Evolutionary conservation across 2,113 vertebrate genomes (phyloP), one percentile per base, ranked within the genome.

Genomic region (Odobenus rosmarus): DNA sequence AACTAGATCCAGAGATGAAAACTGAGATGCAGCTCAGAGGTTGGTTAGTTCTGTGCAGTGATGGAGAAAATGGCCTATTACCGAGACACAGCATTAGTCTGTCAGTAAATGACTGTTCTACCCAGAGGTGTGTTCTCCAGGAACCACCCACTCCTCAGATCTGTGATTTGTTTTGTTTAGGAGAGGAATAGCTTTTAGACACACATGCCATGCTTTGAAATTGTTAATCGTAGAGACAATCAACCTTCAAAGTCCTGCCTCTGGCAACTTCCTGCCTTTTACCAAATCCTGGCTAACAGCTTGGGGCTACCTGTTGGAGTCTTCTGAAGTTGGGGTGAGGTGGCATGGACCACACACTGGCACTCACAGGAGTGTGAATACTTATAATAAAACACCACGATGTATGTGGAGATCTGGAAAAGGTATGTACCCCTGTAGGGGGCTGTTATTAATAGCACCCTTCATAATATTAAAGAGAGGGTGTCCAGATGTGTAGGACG

Each of bases 21-120:
- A 95, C 93, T 77, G 19, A 2, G 62, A 85, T 42, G 46, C 61
- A 53, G 21, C 71, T 23, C 92, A 62, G 94, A 96, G 83, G 93
- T 72, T 93, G 93, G 92, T 95, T 96, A 91, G 91, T 39, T 93
- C 91, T 71, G 96, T 91, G 92, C 96, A 85, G 86, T 26, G 90
- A 90, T 53, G 95, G 51, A 28, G 97, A 89, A 95, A 96, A 97
- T 59, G 93, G 97, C 46, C 97, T 89, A 51, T 97, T 69, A 86
- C 96, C 1, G 33, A 90, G 82, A 72, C 3, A 15, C 69, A 7
- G 33, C 11, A 1, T n/a, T 96, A 36, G 64, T 14, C 95, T 77
- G 74, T 86, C 96, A 55, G 71, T 80, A 96, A 96, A 72, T 36
- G 92, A 91, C 28, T 42, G 59, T 53, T 74, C 76, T 42, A 5